phyloP scores from a whole-genome alignment of 2,888 invertebrate species.

The Lordiphosa andalusiaca region DNA sequence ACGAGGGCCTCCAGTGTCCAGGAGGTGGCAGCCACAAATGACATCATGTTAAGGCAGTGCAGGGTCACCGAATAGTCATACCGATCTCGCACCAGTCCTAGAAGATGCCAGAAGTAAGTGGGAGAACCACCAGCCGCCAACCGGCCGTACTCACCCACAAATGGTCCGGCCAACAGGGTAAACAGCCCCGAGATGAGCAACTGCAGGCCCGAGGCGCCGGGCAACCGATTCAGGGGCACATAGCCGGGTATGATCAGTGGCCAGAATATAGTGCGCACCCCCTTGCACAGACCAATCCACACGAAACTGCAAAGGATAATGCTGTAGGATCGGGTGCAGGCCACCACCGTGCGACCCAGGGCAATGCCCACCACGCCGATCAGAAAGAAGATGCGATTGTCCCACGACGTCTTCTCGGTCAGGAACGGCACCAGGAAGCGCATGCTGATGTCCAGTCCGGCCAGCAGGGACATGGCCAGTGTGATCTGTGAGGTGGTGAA shows the following conservation, averaged over 20 bases:
- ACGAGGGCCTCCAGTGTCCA: slow-evolving; percentile 83
- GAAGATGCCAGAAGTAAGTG: slow-evolving; percentile 29
- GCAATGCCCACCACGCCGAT: slow-evolving; percentile 86
- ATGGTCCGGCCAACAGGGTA: slow-evolving; percentile 84
- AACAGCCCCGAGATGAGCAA: slow-evolving; percentile 85
- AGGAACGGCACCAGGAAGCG: slow-evolving; percentile 86
- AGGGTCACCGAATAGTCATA: slow-evolving; percentile 84
- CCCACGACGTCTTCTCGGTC: slow-evolving; percentile 86
- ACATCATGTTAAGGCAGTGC: slow-evolving; percentile 85
- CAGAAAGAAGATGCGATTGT: slow-evolving; percentile 86
- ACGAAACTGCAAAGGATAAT: slow-evolving; percentile 83
- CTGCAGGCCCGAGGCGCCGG: slow-evolving; percentile 87
- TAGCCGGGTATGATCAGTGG: slow-evolving; percentile 87
- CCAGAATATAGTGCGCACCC: slow-evolving; percentile 87
- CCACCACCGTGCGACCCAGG: slow-evolving; percentile 83
- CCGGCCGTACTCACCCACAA: slow-evolving; percentile 83
- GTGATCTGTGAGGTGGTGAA: slow-evolving; percentile 83
- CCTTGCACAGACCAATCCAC: slow-evolving; percentile 87
- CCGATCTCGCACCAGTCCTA: slow-evolving; percentile 85
- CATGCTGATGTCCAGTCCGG: slow-evolving; percentile 84
- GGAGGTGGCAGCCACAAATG: slow-evolving; percentile 84
- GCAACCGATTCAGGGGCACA: slow-evolving; percentile 85
- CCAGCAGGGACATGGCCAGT: slow-evolving; percentile 86
- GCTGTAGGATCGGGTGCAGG: slow-evolving; percentile 83
- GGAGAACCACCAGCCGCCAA: neutral